A percentile compares a stretch with the other conserved stretches of the same genome.
phyloP scores from a whole-genome alignment of 2,113 vertebrate genomes.

The Isichthys henryi region DNA sequence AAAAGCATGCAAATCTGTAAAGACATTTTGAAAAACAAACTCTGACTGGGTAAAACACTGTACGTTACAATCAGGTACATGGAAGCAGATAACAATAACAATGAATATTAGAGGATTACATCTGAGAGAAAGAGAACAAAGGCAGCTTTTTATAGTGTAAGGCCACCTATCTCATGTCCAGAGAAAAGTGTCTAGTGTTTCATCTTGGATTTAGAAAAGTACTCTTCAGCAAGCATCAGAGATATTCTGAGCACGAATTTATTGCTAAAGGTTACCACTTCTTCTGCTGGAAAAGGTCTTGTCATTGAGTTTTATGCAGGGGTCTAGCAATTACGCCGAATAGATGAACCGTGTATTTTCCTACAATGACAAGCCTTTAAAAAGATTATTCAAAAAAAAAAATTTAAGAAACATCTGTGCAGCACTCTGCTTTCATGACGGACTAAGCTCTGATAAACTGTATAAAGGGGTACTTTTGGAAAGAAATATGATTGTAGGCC shows the following conservation, averaged over 20 bases:
- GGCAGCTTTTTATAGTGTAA: background rate
- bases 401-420: background rate
- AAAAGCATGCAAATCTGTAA: background rate
- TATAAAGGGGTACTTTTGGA: background rate
- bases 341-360: background rate
- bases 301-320: background rate
- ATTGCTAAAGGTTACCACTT: background rate
- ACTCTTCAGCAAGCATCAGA: background rate
- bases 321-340: background rate
- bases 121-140: background rate
- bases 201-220: background rate
- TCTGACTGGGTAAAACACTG: background rate
- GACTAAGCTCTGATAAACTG: constrained; percentile 1
- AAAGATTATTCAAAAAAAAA: background rate
- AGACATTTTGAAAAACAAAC: background rate
- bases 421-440: background rate
- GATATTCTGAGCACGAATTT: background rate
- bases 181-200: background rate
- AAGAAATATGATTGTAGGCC: constrained; percentile 13
- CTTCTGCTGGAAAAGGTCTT: background rate
- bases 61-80: background rate
- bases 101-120: background rate
- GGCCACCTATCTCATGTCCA: background rate
- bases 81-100: background rate
- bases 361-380: background rate